These are phyloP conservation scores for Drosophila albomicans DNA, from an alignment of 1,140 invertebrate genomes.

Conservation along the genomic window DNA sequence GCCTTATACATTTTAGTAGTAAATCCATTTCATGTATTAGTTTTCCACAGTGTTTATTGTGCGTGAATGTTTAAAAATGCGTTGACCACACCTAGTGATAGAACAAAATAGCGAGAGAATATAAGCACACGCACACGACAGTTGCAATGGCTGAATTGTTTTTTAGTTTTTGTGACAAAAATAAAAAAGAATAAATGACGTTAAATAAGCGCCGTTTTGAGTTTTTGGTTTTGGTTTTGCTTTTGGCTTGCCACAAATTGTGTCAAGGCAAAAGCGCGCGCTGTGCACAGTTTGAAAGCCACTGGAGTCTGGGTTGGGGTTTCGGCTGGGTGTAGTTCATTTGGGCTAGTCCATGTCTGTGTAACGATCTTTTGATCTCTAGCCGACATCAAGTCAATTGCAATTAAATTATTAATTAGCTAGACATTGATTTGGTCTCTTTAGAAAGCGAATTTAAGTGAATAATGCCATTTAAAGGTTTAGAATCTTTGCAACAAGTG, in stretches of 20 bases:
- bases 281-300: slow-evolving; percentile 74
- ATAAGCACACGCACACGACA: slow-evolving; percentile 10
- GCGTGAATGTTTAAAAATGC: slow-evolving; percentile 22
- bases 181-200: slow-evolving; percentile 43
- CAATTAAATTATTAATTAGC: slow-evolving; percentile 51
- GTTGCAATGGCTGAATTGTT: slow-evolving; percentile 32
- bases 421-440: neutral
- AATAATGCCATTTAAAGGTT: neutral
- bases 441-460: slow-evolving; percentile 10
- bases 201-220: slow-evolving; percentile 42
- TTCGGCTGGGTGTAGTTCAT: slow-evolving; percentile 27
- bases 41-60: slow-evolving; percentile 2
- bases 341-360: slow-evolving; percentile 40
- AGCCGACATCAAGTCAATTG: slow-evolving; percentile 52
- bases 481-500: neutral
- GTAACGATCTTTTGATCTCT: slow-evolving; percentile 62
- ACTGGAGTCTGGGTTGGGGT: slow-evolving; percentile 45
- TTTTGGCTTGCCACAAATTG: slow-evolving; percentile 40
- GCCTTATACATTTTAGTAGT: no score
- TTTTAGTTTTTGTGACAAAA: slow-evolving; percentile 59
- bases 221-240: neutral
- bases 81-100: slow-evolving; percentile 35
- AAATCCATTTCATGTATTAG: neutral
- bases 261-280: slow-evolving; percentile 71
- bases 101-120: slow-evolving; percentile 9